Evolutionary conservation across 1,140 invertebrate genomes (phyloP), one percentile per base, ranked within the genome.

Genomic region (Pseudomyrmex gracilis): DNA sequence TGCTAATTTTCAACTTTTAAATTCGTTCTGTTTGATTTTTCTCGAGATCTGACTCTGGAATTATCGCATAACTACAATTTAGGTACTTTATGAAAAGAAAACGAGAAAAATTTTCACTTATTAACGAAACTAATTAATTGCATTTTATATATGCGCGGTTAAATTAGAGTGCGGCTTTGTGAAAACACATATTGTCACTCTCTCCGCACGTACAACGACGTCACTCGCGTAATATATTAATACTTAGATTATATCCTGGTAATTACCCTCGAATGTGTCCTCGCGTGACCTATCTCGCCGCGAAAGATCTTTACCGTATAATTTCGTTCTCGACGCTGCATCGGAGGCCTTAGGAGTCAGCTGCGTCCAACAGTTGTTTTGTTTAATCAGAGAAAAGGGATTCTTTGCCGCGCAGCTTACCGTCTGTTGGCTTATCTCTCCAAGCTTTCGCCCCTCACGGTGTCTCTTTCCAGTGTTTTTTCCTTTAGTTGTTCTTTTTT

Each of bases 371-470:
- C 64, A 66, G 66, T 82, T 88, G 85, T 87, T 87, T 89, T 85
- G 87, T 90, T 90, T 90, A 89, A 90, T 90, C 89, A 90, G 84
- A 87, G 85, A 89, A 87, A 82, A 78, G 74, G 85, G 45, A 70
- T 51, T 80, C 82, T 88, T 61, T 53, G 77, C 63, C 58, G 49
- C 49, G 57, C 64, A 70, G 73, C 67, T 73, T 85, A 77, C 70
- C 66, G 68, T 86, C 87, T 89, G 86, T 90, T 90, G 71, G 87
- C 85, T 90, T 90, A 90, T 90, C 90, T 90, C 70, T 82, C 73
- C 58, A 55, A 34, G 67, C 78, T 85, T 68, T 63, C 58, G 58
- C 64, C 71, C 70, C 85, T 73, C 86, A 34, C 43, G 22, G 70
- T 47, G n/a, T 64, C 24, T 66, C 58, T 71, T 61, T 60, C 45